phyloP scores from a whole-genome alignment of 2,888 invertebrate species.

The Physocephala rufipes region DNA sequence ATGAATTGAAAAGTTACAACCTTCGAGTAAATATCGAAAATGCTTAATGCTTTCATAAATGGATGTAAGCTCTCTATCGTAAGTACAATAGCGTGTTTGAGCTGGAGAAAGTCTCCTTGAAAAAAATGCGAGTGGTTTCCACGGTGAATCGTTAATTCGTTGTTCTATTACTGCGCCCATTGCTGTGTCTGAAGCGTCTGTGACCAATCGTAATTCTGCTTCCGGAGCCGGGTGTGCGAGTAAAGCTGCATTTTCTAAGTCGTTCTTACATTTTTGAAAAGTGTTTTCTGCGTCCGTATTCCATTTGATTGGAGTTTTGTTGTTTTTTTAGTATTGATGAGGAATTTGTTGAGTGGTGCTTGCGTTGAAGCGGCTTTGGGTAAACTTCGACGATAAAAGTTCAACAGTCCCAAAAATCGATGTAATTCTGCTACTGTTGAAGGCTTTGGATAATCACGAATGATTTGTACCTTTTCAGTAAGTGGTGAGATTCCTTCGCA shows the following conservation, averaged over 20 bases:
- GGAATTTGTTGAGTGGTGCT: constrained; percentile 13
- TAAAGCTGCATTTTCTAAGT: neutral
- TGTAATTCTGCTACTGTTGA: too few relatives aligned
- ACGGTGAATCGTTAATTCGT: too few relatives aligned
- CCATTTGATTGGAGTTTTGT: too few relatives aligned
- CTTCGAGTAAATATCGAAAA: too few relatives aligned
- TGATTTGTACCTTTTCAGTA: too few relatives aligned
- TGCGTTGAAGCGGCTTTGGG: constrained; percentile 3
- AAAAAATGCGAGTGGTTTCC: constrained; percentile 12
- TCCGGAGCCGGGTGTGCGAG: constrained; percentile 1
- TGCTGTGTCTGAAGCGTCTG: neutral
- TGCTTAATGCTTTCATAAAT: too few relatives aligned
- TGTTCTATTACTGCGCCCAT: too few relatives aligned
- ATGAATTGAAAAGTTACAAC: too few relatives aligned
- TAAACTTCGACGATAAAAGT: constrained; percentile 4
- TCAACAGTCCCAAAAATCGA: constrained; percentile 3
- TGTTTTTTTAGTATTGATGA: too few relatives aligned
- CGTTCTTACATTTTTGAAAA: constrained; percentile 8
- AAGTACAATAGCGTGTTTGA: constrained; percentile 8
- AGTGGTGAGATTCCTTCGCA: too few relatives aligned
- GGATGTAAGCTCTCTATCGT: neutral
- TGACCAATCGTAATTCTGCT: neutral
- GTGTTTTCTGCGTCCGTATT: too few relatives aligned
- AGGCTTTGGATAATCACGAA: too few relatives aligned
- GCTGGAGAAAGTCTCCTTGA: constrained; percentile 4